These are phyloP conservation scores for Gymnopithys bicolor DNA, from an alignment of 2,797 vertebrate species.

Conservation along the genomic window DNA sequence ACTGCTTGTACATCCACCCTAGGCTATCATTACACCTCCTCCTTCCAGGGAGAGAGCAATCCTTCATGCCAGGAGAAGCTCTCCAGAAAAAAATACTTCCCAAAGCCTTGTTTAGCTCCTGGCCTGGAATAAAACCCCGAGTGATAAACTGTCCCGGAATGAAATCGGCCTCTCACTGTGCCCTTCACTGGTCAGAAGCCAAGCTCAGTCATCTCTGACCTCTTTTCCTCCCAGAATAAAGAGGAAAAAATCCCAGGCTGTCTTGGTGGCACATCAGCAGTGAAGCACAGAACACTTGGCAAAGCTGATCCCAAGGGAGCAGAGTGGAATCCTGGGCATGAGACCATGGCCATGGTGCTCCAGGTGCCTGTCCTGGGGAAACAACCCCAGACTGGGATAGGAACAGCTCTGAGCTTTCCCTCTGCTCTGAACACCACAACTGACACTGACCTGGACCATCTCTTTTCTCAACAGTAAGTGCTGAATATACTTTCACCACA, in stretches of 20 bases:
- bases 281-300: neutral
- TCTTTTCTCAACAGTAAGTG: neutral
- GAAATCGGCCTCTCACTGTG: neutral
- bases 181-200: neutral
- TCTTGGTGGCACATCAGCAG: neutral
- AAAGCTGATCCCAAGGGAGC: neutral
- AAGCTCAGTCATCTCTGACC: neutral
- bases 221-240: neutral
- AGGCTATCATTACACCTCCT: slow-evolving; percentile 1
- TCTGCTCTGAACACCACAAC: neutral
- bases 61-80: neutral
- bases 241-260: neutral
- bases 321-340: rapidly evolving
- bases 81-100: neutral
- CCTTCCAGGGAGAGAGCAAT: neutral
- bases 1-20: slow-evolving; percentile 28
- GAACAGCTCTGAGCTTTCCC: neutral
- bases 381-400: neutral
- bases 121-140: neutral
- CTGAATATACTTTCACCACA: neutral
- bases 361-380: neutral
- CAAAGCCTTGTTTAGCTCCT: neutral
- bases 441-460: neutral
- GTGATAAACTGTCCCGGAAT: neutral
- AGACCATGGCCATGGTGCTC: neutral